Evolutionary conservation across 2,113 vertebrate species (phyloP).

Genomic region (Poecile atricapillus): DNA sequence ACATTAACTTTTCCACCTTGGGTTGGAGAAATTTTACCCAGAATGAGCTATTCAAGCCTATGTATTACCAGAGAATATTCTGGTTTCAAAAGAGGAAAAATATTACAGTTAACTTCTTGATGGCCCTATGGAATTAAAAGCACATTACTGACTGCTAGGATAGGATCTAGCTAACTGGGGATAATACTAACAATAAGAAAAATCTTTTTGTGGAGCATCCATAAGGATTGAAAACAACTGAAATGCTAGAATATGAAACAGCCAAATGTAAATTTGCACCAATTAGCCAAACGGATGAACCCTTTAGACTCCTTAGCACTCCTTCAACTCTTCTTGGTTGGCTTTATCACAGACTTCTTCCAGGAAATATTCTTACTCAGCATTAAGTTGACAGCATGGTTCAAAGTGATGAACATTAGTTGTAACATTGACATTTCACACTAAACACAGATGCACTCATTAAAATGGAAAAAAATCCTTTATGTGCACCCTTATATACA

Average conservation of each 20-base stretch:
- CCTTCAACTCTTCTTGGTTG: neutral
- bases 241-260: neutral
- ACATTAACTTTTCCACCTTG: neutral
- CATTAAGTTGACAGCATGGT: neutral
- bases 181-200: neutral
- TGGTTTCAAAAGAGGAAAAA: neutral
- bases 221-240: neutral
- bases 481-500: neutral
- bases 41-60: neutral
- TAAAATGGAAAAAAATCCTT: neutral
- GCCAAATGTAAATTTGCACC: neutral
- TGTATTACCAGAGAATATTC: neutral
- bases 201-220: neutral
- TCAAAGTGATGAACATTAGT: neutral
- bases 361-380: neutral
- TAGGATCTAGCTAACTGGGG: neutral
- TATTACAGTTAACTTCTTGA: neutral
- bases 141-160: neutral
- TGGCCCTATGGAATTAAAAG: neutral
- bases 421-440: neutral
- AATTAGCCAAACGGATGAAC: neutral
- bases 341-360: neutral
- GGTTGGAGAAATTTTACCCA: neutral
- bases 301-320: neutral
- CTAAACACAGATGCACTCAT: neutral